Evolutionary conservation across 2,113 vertebrate genomes (phyloP).

Genomic region (Empidonax alnorum): DNA sequence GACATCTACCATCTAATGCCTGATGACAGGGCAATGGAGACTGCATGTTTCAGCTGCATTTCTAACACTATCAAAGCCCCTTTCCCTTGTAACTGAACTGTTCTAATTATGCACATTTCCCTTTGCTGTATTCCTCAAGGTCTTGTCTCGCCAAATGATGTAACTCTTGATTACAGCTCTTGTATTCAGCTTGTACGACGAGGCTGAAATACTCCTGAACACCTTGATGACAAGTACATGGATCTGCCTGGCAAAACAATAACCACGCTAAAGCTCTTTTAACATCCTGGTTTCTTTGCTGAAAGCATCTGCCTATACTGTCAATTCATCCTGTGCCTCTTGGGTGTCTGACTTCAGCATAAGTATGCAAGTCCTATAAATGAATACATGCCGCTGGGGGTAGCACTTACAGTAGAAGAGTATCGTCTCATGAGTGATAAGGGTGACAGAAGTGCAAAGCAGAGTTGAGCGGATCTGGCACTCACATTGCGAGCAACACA

Average conservation of each 20-base stretch:
- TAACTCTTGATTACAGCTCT: conserved; percentile 71
- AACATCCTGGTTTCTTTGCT: conserved; percentile 33
- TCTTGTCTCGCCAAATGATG: conserved; percentile 66
- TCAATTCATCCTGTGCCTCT: conserved; percentile 47
- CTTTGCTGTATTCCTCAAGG: conserved; percentile 66
- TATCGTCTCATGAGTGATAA: conserved; percentile 50
- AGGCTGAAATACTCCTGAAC: conserved; percentile 53
- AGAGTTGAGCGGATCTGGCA: conserved; percentile 68
- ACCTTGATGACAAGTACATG: conserved; percentile 73
- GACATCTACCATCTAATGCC: conserved; percentile 37
- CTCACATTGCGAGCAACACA: conserved; percentile 10
- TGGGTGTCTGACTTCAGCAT: conserved; percentile 39
- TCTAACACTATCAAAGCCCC: conserved; percentile 31
- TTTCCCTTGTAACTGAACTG: conserved; percentile 46
- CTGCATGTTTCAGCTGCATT: conserved; percentile 32
- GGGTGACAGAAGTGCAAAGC: conserved; percentile 52
- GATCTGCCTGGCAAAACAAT: conserved; percentile 70
- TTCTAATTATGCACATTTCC: conserved; percentile 70
- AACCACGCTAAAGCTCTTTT: conserved; percentile 44
- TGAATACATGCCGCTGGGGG: neutral
- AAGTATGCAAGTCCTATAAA: conserved; percentile 39
- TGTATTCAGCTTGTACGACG: conserved; percentile 59
- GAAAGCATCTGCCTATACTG: conserved; percentile 61
- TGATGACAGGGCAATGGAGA: conserved; percentile 45
- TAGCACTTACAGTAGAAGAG: conserved; percentile 27